Evolutionary conservation across 2,888 invertebrate species (phyloP), one percentile per base, ranked within the genome.

Genomic region (Drosophila koepferae): DNA sequence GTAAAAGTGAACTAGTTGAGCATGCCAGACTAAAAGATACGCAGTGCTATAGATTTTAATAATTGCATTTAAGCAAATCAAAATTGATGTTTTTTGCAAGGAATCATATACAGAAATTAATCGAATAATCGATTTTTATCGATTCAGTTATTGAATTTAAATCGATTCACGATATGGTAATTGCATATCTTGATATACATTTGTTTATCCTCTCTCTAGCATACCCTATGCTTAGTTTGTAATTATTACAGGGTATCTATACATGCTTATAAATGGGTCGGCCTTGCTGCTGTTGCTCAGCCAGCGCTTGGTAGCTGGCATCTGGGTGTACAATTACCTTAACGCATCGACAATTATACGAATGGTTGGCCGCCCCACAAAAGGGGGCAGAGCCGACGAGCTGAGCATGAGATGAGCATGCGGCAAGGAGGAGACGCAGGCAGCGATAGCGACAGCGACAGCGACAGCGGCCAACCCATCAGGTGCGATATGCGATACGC

Each of bases 291-390:
- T 59, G 56, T 16, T 58, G 68, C 69, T 58, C 49, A 56, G 51
- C 56, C 68, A 43, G 67, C 41, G 18, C 54, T 49, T 34, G 64
- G 36, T 68, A 58, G 72, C 63, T 53, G 64, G 54, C 72, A 73
- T 70, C 70, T 81, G 77, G 91, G 92, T 92, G 91, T 92, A 92
- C 92, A 91, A 92, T 92, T 92, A 92, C 92, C 92, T 92, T 92
- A 92, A 92, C 92, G 92, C 92, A 92, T 92, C 92, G 92, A 92
- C 92, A 92, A 92, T 92, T 92, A 92, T 92, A 89, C 92, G 92
- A 92, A 92, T 92, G 92, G 92, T 87, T 92, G 92, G 91, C 28
- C 69, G 77, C 70, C 65, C 64, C 53, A 71, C 72, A 72, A 72
- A 64, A 65, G 59, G 77, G 63, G 72, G 34, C 65, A 53, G 36